Evolutionary conservation across 2,797 vertebrate genomes (phyloP).

Genomic region (Streptopelia turtur): DNA sequence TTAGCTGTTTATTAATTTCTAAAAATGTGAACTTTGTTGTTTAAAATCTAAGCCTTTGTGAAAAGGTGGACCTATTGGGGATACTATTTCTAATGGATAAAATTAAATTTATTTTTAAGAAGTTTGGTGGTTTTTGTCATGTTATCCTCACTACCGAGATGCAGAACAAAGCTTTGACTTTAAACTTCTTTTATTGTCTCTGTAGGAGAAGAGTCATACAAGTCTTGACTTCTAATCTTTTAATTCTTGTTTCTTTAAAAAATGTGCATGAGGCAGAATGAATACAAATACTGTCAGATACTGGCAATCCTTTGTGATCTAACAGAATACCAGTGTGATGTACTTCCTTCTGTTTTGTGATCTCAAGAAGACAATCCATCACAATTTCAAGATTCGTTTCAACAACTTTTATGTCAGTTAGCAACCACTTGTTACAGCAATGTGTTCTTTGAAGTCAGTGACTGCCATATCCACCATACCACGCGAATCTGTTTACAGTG

Average conservation of each 20-base stretch:
- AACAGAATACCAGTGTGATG: neutral
- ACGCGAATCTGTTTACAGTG: neutral
- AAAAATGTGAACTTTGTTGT: constrained; percentile 42
- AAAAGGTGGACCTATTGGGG: constrained; percentile 43
- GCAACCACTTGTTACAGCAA: neutral
- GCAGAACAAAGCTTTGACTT: neutral
- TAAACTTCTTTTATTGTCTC: neutral
- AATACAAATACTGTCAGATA: neutral
- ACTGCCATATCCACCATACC: neutral
- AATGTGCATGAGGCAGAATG: neutral
- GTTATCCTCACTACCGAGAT: neutral
- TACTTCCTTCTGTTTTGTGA: neutral
- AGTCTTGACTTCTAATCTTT: neutral
- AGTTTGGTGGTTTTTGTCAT: neutral
- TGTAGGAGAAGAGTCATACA: neutral
- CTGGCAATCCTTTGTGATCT: neutral
- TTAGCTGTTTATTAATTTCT: constrained; percentile 41
- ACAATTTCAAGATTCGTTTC: neutral
- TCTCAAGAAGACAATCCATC: neutral
- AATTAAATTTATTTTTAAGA: constrained; percentile 80
- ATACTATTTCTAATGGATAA: constrained; percentile 73
- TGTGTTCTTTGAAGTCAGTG: neutral
- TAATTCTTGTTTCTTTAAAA: neutral
- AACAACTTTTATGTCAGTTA: neutral
- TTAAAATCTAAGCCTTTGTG: constrained; percentile 41